phyloP scores from a whole-genome alignment of 1,140 invertebrate genomes.

The Anastrepha obliqua region DNA sequence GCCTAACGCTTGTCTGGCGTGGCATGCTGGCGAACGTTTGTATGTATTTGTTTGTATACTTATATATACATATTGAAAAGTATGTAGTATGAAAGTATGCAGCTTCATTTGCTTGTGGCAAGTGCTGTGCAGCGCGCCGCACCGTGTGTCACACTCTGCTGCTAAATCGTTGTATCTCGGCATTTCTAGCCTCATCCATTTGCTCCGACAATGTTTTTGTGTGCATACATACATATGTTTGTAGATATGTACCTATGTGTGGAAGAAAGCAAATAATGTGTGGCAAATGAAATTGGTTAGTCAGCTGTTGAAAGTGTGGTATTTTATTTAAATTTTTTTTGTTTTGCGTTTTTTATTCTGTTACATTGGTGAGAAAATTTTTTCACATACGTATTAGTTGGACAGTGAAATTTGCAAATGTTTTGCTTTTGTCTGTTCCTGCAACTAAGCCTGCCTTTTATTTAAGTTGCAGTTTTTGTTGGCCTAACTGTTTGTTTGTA shows the following conservation, averaged over 20 bases:
- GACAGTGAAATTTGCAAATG: slow-evolving; percentile 18
- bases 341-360: neutral
- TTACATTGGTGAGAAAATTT: slow-evolving; percentile 42
- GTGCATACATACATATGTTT: neutral
- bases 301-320: slow-evolving; percentile 37
- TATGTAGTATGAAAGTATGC: neutral
- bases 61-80: neutral
- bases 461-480: neutral
- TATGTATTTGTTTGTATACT: neutral
- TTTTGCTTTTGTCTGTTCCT: slow-evolving; percentile 20
- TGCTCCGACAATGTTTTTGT: neutral
- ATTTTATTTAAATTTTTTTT: neutral
- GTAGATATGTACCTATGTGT: neutral
- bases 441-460: neutral
- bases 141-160: slow-evolving; percentile 2
- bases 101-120: slow-evolving; percentile 3
- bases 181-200: slow-evolving; percentile 8
- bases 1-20: neutral
- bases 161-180: slow-evolving; percentile 14
- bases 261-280: slow-evolving; percentile 36
- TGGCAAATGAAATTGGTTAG: slow-evolving; percentile 48
- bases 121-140: slow-evolving; percentile 6
- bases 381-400: slow-evolving; percentile 2
- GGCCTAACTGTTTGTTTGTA: neutral
- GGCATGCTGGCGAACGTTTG: neutral